Percentiles rank a stretch among this genome's conserved stretches.
These are phyloP conservation scores for Valencia hispanica DNA, from an alignment of 2,797 vertebrate genomes.

Conservation along the genomic window DNA sequence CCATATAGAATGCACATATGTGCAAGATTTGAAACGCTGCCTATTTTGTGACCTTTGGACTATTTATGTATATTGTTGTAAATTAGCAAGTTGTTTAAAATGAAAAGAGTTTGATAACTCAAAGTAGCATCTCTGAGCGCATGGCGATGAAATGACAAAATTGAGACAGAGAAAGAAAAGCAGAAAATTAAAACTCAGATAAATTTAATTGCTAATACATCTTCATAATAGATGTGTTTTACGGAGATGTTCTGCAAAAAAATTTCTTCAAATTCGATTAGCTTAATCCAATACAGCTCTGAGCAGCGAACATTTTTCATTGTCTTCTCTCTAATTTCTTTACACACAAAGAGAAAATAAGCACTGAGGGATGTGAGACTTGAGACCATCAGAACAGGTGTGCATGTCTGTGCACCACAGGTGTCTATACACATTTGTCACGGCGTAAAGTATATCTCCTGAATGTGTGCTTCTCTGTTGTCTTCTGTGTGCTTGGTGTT, in stretches of 20 bases:
- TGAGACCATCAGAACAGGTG: conserved; percentile 34
- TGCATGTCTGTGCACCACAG: conserved; percentile 28
- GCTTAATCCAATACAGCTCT: conserved; percentile 74
- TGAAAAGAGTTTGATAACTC: conserved; percentile 14
- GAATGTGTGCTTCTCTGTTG: conserved; percentile 29
- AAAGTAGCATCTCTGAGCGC: conserved; percentile 6
- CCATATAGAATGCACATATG: conserved; percentile 43
- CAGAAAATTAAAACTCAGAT: conserved; percentile 51
- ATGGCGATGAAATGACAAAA: conserved; percentile 27
- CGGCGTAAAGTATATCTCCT: conserved; percentile 1
- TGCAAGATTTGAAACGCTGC: conserved; percentile 32
- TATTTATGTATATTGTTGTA: conserved; percentile 24
- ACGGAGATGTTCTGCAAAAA: conserved; percentile 72
- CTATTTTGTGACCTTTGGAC: conserved; percentile 44
- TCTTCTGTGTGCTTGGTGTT: conserved; percentile 46
- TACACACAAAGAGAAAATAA: conserved; percentile 43
- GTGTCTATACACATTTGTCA: conserved; percentile 29
- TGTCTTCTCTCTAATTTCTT: conserved; percentile 70
- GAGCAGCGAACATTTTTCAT: conserved; percentile 79
- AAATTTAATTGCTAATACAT: conserved; percentile 69
- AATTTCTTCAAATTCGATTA: conserved; percentile 73
- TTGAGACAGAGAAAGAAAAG: conserved; percentile 34
- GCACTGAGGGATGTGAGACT: conserved; percentile 26
- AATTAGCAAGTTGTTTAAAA: conserved; percentile 11
- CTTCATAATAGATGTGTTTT: conserved; percentile 78